A percentile compares a stretch with the other conserved stretches of the same genome.
Evolutionary conservation across 2,113 vertebrate species (phyloP).

Genomic region (Phainopepla nitens): DNA sequence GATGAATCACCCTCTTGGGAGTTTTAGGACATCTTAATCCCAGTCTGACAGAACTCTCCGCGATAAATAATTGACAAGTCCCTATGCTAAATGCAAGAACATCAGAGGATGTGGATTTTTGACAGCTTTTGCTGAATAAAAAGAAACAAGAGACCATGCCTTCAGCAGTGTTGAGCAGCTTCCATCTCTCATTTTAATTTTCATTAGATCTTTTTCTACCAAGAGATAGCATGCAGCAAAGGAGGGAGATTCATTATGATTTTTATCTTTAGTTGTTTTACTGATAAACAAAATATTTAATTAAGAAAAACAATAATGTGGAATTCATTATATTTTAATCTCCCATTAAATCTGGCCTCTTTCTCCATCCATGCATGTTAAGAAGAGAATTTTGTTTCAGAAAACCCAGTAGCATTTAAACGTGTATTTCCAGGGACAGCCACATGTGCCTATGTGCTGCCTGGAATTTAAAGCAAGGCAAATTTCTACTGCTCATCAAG

Average conservation of each 20-base stretch:
- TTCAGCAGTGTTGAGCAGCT: not conserved
- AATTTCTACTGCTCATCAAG: not conserved
- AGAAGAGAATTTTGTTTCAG: not conserved
- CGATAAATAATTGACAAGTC: constrained; percentile 67
- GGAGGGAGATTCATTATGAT: not conserved
- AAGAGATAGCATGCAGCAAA: not conserved
- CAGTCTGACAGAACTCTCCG: constrained; percentile 64
- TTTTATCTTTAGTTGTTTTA: constrained; percentile 13
- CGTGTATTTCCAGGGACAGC: not conserved
- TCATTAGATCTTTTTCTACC: not conserved
- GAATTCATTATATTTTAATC: constrained; percentile 9
- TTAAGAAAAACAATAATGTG: not conserved
- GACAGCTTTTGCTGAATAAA: constrained; percentile 54
- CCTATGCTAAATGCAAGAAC: constrained; percentile 63
- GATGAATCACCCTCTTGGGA: constrained; percentile 73
- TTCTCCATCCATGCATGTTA: not conserved
- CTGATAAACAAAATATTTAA: not conserved
- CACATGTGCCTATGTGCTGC: not conserved
- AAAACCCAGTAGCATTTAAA: not conserved
- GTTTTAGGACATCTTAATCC: constrained; percentile 76
- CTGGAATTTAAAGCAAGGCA: not conserved
- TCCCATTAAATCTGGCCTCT: not conserved
- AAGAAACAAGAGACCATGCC: not conserved
- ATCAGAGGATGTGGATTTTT: constrained; percentile 65
- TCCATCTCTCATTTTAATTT: constrained; percentile 47